Evolutionary conservation across 2,797 vertebrate species (phyloP).

Genomic region (Cetoscarus ocellatus): DNA sequence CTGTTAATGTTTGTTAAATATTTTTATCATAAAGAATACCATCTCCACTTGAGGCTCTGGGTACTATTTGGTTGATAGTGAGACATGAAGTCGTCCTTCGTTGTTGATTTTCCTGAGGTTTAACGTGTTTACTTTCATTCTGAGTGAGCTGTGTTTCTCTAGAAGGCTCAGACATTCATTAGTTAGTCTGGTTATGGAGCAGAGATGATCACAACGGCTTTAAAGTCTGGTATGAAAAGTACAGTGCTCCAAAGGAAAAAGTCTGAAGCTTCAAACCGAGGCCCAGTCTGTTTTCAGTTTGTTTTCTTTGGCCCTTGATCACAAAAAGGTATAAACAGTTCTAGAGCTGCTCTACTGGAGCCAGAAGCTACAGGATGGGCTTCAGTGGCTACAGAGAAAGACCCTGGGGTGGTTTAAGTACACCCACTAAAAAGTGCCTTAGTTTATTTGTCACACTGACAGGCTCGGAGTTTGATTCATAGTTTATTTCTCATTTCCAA

Average conservation of each 20-base stretch:
- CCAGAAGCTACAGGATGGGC: not conserved
- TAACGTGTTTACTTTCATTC: slow-evolving; percentile 5
- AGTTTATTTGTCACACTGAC: no score
- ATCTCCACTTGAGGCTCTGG: not conserved
- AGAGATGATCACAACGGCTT: slow-evolving; percentile 13
- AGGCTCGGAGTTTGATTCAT: no score
- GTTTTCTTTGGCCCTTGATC: not conserved
- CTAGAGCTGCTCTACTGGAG: not conserved
- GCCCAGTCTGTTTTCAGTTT: no score
- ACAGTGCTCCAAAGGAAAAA: not conserved
- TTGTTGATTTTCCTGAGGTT: not conserved
- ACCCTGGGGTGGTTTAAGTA: no score
- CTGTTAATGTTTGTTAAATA: not conserved
- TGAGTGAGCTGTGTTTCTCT: no score
- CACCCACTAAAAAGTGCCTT: not conserved
- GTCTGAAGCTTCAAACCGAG: not conserved
- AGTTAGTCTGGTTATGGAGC: slow-evolving; percentile 11
- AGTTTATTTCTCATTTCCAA: no score
- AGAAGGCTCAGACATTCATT: slow-evolving; percentile 1
- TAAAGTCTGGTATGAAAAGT: slow-evolving; percentile 10
- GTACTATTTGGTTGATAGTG: not conserved
- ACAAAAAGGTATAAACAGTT: not conserved
- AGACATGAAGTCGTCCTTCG: no score
- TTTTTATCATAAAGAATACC: not conserved
- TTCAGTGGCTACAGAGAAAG: not conserved